Evolutionary conservation across 2,888 invertebrate species (phyloP).

Genomic region (Acleris holmiana): DNA sequence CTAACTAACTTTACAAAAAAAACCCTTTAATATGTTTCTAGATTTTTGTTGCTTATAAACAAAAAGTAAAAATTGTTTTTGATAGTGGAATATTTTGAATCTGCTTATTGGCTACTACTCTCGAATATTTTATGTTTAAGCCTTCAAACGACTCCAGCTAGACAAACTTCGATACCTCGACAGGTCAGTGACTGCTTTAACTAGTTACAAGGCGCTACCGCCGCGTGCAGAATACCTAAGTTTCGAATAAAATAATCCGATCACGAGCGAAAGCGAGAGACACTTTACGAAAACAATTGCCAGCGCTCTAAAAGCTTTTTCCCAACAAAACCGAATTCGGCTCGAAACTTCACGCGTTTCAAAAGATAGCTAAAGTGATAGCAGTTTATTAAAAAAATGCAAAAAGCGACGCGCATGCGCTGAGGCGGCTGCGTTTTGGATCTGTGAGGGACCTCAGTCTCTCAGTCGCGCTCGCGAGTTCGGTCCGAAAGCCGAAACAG

Average conservation of each 20-base stretch:
- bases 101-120: too few species aligned
- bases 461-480: conserved; percentile 29
- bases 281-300: conserved; percentile 38
- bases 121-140: too few species aligned
- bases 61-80: too few species aligned
- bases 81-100: too few species aligned
- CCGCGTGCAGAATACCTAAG: conserved; percentile 23
- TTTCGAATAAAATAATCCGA: conserved; percentile 37
- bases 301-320: conserved; percentile 35
- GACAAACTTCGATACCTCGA: neutral
- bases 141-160: too few species aligned
- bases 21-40: too few species aligned
- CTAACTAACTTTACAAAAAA: too few species aligned
- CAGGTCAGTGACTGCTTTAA: conserved; percentile 18
- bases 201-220: conserved; percentile 7
- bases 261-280: conserved; percentile 37
- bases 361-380: conserved; percentile 33
- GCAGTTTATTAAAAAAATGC: conserved; percentile 33
- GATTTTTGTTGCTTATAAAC: too few species aligned
- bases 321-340: conserved; percentile 37
- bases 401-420: conserved; percentile 39
- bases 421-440: conserved; percentile 5
- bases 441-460: conserved; percentile 14
- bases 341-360: conserved; percentile 35
- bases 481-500: neutral